phyloP scores from a whole-genome alignment of 2,113 vertebrate species.

The Cygnus atratus region DNA sequence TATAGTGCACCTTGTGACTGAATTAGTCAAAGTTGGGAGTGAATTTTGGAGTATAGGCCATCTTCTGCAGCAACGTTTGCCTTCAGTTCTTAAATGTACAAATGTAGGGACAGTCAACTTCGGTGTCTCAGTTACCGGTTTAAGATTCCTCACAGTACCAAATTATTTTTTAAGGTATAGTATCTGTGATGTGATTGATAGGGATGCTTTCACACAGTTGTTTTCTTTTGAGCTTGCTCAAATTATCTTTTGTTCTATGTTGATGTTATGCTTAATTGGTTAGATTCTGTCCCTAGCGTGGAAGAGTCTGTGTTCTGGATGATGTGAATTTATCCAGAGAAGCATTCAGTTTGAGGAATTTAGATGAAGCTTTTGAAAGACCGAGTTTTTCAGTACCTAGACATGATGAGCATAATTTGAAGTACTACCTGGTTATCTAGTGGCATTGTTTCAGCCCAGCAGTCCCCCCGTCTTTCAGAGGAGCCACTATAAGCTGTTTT shows the following conservation, averaged over 20 bases:
- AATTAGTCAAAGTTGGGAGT: neutral
- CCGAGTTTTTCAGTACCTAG: neutral
- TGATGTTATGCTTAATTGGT: neutral
- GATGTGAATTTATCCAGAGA: neutral
- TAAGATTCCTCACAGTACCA: neutral
- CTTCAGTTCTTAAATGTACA: neutral
- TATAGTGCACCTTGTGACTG: neutral
- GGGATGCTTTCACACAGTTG: neutral
- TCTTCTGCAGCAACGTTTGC: neutral
- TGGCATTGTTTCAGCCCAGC: neutral
- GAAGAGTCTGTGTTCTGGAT: neutral
- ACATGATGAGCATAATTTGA: neutral
- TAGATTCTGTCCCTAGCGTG: neutral
- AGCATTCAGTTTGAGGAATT: neutral
- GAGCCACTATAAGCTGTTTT: neutral
- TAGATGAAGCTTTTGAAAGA: constrained; percentile 15
- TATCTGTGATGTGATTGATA: neutral
- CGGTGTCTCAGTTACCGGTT: neutral
- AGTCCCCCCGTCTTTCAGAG: neutral
- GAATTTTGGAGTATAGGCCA: neutral
- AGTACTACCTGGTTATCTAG: neutral
- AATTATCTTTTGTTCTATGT: neutral
- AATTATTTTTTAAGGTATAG: neutral
- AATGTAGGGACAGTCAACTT: neutral
- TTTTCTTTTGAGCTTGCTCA: neutral